Percentiles rank a stretch among this genome's conserved stretches.
These are phyloP conservation scores for Drosophila elegans DNA, from an alignment of 1,140 invertebrate genomes.

Conservation along the genomic window DNA sequence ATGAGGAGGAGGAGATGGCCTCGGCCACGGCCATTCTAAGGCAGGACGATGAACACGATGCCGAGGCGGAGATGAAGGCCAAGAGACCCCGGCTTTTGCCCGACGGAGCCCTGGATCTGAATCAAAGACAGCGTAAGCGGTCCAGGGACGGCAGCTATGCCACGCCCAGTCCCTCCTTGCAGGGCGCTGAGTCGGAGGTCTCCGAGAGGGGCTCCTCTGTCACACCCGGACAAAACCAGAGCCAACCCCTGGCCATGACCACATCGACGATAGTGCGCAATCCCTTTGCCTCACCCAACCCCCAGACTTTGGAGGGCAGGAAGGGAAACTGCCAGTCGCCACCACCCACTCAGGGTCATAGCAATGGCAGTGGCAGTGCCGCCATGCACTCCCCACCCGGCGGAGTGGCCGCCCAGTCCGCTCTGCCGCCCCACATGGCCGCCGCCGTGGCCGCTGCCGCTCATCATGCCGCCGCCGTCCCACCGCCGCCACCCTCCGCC, in stretches of 20 bases:
- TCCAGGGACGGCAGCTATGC: slow-evolving; percentile 83
- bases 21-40: slow-evolving; percentile 53
- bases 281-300: slow-evolving; percentile 80
- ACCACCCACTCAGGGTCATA: slow-evolving; percentile 40
- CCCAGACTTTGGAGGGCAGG: slow-evolving; percentile 43
- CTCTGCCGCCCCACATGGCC: slow-evolving; percentile 66
- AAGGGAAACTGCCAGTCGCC: slow-evolving; percentile 41
- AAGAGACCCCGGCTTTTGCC: slow-evolving; percentile 61
- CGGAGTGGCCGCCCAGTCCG: slow-evolving; percentile 66
- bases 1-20: slow-evolving; percentile 72
- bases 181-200: slow-evolving; percentile 51
- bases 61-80: slow-evolving; percentile 67
- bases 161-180: slow-evolving; percentile 85
- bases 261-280: slow-evolving; percentile 80
- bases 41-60: slow-evolving; percentile 48
- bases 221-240: slow-evolving; percentile 44
- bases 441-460: slow-evolving; percentile 69
- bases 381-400: slow-evolving; percentile 54
- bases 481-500: slow-evolving; percentile 37
- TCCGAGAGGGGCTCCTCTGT: slow-evolving; percentile 6
- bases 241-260: slow-evolving; percentile 76
- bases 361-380: slow-evolving; percentile 44
- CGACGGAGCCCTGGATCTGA: slow-evolving; percentile 59
- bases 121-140: slow-evolving; percentile 72
- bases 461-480: slow-evolving; percentile 58